Conservation (phyloP, 2,888 invertebrate genomes). For the Pterostichus niger region DNA sequence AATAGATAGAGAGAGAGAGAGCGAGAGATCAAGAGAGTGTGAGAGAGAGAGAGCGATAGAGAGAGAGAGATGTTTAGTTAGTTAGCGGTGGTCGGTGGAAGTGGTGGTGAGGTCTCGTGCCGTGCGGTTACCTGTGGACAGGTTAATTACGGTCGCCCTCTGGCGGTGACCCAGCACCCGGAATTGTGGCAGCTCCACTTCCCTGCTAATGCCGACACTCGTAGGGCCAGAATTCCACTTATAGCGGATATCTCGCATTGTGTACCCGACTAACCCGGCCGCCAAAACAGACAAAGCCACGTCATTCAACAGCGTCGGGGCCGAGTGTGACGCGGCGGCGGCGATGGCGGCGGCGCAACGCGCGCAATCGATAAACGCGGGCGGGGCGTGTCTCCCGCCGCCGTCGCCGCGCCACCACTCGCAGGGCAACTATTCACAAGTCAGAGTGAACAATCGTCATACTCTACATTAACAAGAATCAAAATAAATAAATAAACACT, state of each 20-base stretch:
- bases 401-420: slow-evolving; percentile 43
- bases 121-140: slow-evolving; percentile 93
- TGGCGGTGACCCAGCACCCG: slow-evolving; percentile 97
- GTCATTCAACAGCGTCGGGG: slow-evolving; percentile 74
- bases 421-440: slow-evolving; percentile 64
- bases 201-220: slow-evolving; percentile 96
- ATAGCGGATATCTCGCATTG: slow-evolving; percentile 98
- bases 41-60: slow-evolving; percentile 34
- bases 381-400: slow-evolving; percentile 50
- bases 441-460: slow-evolving; percentile 65
- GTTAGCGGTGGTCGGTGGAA: slow-evolving; percentile 76
- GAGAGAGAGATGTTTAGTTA: slow-evolving; percentile 74
- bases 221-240: slow-evolving; percentile 95
- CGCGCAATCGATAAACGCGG: slow-evolving; percentile 45
- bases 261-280: slow-evolving; percentile 91
- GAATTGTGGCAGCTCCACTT: slow-evolving; percentile 98
- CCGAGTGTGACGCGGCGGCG: slow-evolving; percentile 13
- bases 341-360: not conserved
- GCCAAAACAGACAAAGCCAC: slow-evolving; percentile 77
- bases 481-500: slow-evolving; percentile 64
- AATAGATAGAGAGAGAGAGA: not conserved
- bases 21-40: not conserved
- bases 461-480: slow-evolving; percentile 62
- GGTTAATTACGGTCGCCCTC: slow-evolving; percentile 95
- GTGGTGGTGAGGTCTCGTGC: slow-evolving; percentile 76